Evolutionary conservation across 2,797 vertebrate species (phyloP).

Genomic region (Chanos chanos): DNA sequence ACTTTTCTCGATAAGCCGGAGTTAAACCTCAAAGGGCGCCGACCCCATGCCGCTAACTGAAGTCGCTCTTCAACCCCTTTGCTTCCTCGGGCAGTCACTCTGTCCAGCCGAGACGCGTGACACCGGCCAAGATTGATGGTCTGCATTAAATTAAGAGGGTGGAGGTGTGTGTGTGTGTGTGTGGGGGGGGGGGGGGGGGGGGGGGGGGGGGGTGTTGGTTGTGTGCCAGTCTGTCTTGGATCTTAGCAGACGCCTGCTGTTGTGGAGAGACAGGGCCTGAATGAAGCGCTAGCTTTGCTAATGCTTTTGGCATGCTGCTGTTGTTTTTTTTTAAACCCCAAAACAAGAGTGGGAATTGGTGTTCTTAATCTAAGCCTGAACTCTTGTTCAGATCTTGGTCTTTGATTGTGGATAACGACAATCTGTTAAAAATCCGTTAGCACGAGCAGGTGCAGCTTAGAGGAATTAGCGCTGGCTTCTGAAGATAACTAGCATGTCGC

Average conservation of each 20-base stretch:
- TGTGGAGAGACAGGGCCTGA: constrained; percentile 1
- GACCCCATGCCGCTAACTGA: no score
- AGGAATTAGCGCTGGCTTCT: constrained; percentile 5
- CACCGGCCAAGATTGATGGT: no score
- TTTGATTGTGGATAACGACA: constrained; percentile 18
- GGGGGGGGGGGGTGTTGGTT: no score
- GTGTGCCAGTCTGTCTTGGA: constrained; percentile 39
- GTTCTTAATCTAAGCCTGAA: constrained; percentile 23
- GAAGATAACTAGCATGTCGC: constrained; percentile 37
- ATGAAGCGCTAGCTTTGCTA: not conserved
- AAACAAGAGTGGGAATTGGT: constrained; percentile 13
- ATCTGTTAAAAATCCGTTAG: not conserved
- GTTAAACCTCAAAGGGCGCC: no score
- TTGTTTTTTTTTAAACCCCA: constrained; percentile 29
- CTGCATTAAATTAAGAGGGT: no score
- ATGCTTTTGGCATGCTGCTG: constrained; percentile 17
- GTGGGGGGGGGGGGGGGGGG: no score
- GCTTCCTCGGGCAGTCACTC: no score
- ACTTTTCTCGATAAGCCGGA: no score
- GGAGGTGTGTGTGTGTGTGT: no score
- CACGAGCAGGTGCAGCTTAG: not conserved
- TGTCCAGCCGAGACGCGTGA: no score
- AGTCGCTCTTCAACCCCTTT: no score
- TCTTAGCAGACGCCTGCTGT: constrained; percentile 10
- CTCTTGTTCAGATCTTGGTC: constrained; percentile 20